These are phyloP conservation scores for Danio choprae DNA, from an alignment of 2,797 vertebrate genomes.

Conservation along the genomic window DNA sequence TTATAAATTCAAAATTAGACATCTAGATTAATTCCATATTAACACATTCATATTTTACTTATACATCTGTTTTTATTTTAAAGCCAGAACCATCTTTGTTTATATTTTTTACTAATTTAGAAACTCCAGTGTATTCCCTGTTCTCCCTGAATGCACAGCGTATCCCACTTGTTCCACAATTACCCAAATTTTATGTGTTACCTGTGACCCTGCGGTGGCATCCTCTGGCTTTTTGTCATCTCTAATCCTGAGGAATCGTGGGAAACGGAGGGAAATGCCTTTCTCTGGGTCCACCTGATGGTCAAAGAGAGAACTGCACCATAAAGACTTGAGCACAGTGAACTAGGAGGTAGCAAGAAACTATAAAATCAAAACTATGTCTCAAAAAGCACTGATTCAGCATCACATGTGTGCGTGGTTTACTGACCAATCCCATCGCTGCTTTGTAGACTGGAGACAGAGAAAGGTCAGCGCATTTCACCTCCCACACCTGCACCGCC, in stretches of 20 bases:
- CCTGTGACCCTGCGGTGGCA: constrained; percentile 86
- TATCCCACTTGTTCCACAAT: too few relatives aligned
- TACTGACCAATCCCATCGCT: constrained; percentile 88
- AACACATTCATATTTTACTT: too few relatives aligned
- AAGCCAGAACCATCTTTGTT: too few relatives aligned
- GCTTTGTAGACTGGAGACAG: constrained; percentile 91
- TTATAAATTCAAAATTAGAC: too few relatives aligned
- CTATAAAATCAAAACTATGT: not conserved
- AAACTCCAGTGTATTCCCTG: not conserved
- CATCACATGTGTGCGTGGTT: not conserved
- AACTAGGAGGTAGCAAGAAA: not conserved
- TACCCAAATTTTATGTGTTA: constrained; percentile 63
- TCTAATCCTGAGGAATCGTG: constrained; percentile 85
- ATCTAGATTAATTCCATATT: too few relatives aligned
- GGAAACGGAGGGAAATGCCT: constrained; percentile 92
- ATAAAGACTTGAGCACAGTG: not conserved
- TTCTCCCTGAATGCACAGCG: not conserved
- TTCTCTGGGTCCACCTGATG: constrained; percentile 88
- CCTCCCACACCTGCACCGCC: constrained; percentile 89
- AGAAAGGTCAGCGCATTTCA: constrained; percentile 91
- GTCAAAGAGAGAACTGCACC: constrained; percentile 10
- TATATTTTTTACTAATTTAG: too few relatives aligned
- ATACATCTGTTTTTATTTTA: too few relatives aligned
- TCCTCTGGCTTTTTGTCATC: constrained; percentile 90
- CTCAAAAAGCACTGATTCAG: constrained; percentile 6